Evolutionary conservation across 1,140 invertebrate species (phyloP).

Genomic region (Brachionus rubens): DNA sequence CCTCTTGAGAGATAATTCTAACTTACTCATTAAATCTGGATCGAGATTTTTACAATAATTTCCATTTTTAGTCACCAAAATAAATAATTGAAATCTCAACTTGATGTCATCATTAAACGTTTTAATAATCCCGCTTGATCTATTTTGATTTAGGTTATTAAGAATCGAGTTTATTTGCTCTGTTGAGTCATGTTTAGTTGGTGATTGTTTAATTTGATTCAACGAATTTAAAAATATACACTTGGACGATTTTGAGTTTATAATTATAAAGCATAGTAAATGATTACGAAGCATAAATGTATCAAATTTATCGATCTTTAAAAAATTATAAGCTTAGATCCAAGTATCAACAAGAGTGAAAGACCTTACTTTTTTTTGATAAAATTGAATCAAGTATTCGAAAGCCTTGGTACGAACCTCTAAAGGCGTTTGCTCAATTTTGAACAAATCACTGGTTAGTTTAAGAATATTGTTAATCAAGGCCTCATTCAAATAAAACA

Average conservation of each 20-base stretch:
- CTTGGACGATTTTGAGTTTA: not conserved
- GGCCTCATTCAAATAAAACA: conserved; percentile 2
- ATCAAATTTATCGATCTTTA: conserved; percentile 31
- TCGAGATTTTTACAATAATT: conserved; percentile 29
- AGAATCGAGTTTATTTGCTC: not conserved
- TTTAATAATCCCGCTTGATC: not conserved
- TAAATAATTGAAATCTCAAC: not conserved
- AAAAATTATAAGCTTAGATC: not conserved
- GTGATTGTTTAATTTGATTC: not conserved
- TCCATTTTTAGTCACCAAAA: conserved; percentile 11
- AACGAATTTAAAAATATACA: conserved; percentile 32
- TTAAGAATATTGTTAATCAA: conserved; percentile 13
- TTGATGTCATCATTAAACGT: not conserved
- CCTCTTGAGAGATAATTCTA: too few relatives aligned
- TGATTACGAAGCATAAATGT: conserved; percentile 26
- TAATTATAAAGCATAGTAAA: conserved; percentile 20
- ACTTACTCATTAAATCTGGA: conserved; percentile 30
- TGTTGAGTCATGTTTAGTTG: not conserved
- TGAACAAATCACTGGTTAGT: conserved; percentile 32
- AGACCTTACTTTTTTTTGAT: conserved; percentile 25
- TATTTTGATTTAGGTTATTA: not conserved
- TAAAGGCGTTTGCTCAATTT: not conserved
- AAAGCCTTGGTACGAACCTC: conserved; percentile 6
- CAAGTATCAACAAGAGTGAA: not conserved
- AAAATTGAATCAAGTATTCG: conserved; percentile 33